Evolutionary conservation across 2,113 vertebrate genomes (phyloP), one percentile per base, ranked within the genome.

Genomic region (Rhinopomastus cyanomelas): DNA sequence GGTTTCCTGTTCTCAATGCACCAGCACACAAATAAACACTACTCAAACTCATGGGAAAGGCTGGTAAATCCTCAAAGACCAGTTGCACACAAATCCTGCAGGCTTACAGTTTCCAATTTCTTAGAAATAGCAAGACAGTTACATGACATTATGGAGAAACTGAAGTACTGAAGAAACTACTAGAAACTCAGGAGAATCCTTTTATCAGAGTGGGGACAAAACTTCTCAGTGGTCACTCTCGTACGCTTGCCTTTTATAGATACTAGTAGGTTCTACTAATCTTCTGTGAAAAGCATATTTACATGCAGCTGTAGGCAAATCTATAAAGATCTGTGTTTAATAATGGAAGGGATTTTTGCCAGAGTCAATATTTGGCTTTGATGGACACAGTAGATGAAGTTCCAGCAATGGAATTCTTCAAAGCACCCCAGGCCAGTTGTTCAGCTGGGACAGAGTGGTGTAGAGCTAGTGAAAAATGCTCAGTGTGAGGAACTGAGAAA

Each of bases 281-380:
- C 77, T 91, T 59, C 64, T 51, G 37, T 59, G 37, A 92, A 95
- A 94, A 90, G 62, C 36, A 51, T 76, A 90, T 86, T 91, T 95
- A 81, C 46, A 67, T 53, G 83, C 61, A 89, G 69, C 23, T 83
- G 32, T 83, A 88, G 44, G 65, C 53, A 94, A 91, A 94, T 64
- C 79, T 68, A 64, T 55, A 90, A 85, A 95, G 74, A 88, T 86
- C 66, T 88, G 46, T 67, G 39, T 90, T 92, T 92, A 92, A 92
- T 67, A 91, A 89, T 14, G 20, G 18, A 11, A 81, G 46, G 83
- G 55, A 88, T 51, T 94, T 86, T 81, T 79, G 77, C 83, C 83
- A 92, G n/a, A 30, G 48, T 86, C 88, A 94, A 81, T 91, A 90
- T 81, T 19, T 90, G 81, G 83, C 92, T 87, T 85, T 62, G 59